These are phyloP conservation scores for Drosophila willistoni DNA, from an alignment of 1,140 invertebrate genomes.

Conservation along the genomic window DNA sequence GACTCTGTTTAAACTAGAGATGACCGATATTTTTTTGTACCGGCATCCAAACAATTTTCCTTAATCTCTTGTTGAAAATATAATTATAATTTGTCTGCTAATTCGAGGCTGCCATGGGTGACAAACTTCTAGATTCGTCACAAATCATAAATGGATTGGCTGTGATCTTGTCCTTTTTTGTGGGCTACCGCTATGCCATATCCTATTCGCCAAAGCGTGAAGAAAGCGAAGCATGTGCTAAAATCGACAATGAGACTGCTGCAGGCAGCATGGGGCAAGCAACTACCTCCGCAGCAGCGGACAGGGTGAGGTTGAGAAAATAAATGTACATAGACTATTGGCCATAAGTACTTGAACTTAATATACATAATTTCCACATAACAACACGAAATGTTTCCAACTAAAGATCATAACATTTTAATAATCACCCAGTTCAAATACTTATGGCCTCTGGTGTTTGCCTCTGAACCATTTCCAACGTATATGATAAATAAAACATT, in stretches of 20 bases:
- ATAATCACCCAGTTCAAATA: too few species aligned
- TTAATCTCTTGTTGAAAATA: constrained; percentile 21
- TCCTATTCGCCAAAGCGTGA: constrained; percentile 74
- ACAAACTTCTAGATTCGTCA: constrained; percentile 73
- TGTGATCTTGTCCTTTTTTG: constrained; percentile 81
- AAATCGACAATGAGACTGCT: constrained; percentile 40
- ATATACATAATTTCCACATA: too few species aligned
- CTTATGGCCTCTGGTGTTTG: too few species aligned
- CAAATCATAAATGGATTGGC: constrained; percentile 82
- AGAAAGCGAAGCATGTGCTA: constrained; percentile 53
- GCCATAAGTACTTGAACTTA: too few species aligned
- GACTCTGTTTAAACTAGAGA: neutral
- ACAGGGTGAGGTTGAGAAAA: constrained; percentile 45
- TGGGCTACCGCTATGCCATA: constrained; percentile 80
- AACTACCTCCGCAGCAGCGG: constrained; percentile 41
- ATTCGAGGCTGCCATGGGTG: constrained; percentile 60
- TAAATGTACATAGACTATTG: neutral
- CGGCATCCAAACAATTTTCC: constrained; percentile 34
- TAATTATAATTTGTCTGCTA: constrained; percentile 13
- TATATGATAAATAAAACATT: neutral
- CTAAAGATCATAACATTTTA: too few species aligned
- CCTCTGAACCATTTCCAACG: neutral
- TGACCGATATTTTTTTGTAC: neutral
- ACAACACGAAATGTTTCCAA: too few species aligned
- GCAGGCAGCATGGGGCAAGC: constrained; percentile 21